Evolutionary conservation across 2,797 vertebrate genomes (phyloP).

Genomic region (Neopelma chrysocephalum): DNA sequence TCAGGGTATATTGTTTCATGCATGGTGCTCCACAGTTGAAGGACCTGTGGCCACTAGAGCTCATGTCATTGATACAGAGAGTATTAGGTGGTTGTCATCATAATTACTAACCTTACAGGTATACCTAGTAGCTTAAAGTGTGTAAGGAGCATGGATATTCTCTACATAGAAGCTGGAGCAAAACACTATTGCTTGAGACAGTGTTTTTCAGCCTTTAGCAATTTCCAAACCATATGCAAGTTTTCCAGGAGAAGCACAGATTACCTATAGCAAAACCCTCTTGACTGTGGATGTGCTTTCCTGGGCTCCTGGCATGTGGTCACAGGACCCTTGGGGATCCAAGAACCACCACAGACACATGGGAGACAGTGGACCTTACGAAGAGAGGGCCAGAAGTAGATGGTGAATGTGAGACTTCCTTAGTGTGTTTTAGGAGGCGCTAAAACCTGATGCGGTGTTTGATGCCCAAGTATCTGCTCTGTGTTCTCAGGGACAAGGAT

Average conservation of each 20-base stretch:
- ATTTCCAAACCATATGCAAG: neutral
- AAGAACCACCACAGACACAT: neutral
- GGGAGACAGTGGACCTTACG: neutral
- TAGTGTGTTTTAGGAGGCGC: neutral
- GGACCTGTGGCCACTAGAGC: neutral
- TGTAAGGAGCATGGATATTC: neutral
- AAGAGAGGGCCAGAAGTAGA: neutral
- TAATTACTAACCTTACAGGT: neutral
- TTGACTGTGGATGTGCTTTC: neutral
- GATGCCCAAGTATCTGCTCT: neutral
- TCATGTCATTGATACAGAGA: neutral
- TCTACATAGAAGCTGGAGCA: neutral
- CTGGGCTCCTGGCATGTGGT: neutral
- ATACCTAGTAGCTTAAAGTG: neutral
- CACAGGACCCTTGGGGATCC: neutral
- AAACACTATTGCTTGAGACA: neutral
- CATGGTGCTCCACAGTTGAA: neutral
- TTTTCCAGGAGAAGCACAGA: neutral
- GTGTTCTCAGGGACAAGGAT: neutral
- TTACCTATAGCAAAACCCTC: neutral
- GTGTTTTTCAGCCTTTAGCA: neutral
- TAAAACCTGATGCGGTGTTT: neutral
- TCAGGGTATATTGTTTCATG: neutral
- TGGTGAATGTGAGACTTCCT: fast-evolving
- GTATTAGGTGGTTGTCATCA: neutral